Evolutionary conservation across 2,113 vertebrate species (phyloP).

Genomic region (Pedionomus torquatus): DNA sequence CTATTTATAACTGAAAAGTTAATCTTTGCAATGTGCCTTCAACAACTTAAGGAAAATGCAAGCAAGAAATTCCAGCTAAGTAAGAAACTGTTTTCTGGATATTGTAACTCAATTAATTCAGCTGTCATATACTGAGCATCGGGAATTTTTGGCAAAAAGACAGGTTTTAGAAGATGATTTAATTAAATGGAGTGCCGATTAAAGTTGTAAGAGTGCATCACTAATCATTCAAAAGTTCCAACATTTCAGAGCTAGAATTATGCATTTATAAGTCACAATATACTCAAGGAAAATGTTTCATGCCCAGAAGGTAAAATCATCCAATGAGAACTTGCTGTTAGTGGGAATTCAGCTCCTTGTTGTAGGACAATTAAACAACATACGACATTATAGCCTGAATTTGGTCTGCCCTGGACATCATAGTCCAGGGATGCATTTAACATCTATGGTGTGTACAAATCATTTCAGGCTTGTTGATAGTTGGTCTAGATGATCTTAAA

Average conservation of each 20-base stretch:
- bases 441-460: neutral
- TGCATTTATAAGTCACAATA: neutral
- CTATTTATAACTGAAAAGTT: neutral
- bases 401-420: neutral
- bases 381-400: neutral
- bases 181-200: neutral
- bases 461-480: no score
- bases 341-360: neutral
- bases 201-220: neutral
- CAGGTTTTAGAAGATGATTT: neutral
- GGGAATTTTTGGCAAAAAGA: neutral
- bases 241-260: neutral
- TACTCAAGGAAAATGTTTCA: neutral
- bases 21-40: neutral
- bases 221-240: neutral
- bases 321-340: neutral
- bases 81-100: neutral
- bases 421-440: neutral
- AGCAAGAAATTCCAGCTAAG: neutral
- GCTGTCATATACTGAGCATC: neutral
- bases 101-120: neutral
- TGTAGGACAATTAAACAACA: neutral
- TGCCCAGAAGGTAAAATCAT: neutral
- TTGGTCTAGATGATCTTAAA: no score
- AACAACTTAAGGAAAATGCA: neutral